phyloP scores from a whole-genome alignment of 2,888 invertebrate species.

The Catonia carolina region DNA sequence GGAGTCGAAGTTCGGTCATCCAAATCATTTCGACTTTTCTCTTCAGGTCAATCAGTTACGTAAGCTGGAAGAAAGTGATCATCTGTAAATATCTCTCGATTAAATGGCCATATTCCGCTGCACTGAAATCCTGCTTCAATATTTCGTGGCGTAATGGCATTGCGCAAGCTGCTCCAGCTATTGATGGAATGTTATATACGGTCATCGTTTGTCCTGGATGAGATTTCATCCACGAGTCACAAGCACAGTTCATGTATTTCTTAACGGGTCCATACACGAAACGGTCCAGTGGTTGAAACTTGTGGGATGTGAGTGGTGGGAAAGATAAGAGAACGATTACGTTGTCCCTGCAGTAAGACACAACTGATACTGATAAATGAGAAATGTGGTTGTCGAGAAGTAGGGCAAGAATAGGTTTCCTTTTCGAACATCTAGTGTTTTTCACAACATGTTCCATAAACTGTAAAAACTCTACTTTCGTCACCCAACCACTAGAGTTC shows the following conservation, averaged over 20 bases:
- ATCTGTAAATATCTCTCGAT: too few species aligned
- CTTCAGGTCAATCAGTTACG: too few species aligned
- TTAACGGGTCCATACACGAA: constrained; percentile 36
- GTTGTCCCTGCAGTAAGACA: constrained; percentile 35
- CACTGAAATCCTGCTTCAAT: too few species aligned
- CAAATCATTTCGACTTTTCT: too few species aligned
- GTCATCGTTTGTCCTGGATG: too few species aligned
- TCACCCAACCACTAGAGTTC: constrained; percentile 8
- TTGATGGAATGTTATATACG: too few species aligned
- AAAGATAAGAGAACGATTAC: constrained; percentile 37
- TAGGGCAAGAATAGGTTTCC: constrained; percentile 28
- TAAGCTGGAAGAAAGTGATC: too few species aligned
- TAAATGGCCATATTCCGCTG: too few species aligned
- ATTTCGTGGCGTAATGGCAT: too few species aligned
- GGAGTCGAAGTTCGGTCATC: too few species aligned
- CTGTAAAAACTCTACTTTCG: background rate
- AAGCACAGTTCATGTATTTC: constrained; percentile 30
- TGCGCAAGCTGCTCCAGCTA: too few species aligned
- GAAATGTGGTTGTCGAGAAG: constrained; percentile 33
- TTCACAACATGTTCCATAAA: constrained; percentile 19
- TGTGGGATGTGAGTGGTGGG: constrained; percentile 37
- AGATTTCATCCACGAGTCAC: constrained; percentile 30
- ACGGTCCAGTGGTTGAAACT: constrained; percentile 35
- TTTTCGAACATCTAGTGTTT: constrained; percentile 24
- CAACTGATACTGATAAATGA: constrained; percentile 26